Evolutionary conservation across 2,113 vertebrate species (phyloP).

Genomic region (Pogona vitticeps): DNA sequence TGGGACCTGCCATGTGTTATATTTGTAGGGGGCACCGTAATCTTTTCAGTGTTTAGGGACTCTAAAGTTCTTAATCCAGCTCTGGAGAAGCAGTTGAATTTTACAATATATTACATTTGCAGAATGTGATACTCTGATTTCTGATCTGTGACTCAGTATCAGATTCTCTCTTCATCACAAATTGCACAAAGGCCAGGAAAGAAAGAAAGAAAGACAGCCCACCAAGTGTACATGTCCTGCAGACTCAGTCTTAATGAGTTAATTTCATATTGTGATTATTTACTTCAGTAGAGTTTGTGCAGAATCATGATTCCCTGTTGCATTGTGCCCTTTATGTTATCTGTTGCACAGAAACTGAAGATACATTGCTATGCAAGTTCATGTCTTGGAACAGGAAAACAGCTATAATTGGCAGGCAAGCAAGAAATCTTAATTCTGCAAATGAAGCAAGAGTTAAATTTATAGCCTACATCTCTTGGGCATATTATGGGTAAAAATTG

Average conservation of each 20-base stretch:
- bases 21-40: too few relatives aligned
- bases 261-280: background rate
- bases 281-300: background rate
- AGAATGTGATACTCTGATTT: background rate
- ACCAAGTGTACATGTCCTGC: too few relatives aligned
- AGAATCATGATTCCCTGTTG: background rate
- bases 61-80: background rate
- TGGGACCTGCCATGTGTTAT: too few relatives aligned
- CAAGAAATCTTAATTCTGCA: background rate
- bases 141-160: background rate
- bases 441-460: slow-evolving; percentile 13
- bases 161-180: background rate
- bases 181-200: background rate
- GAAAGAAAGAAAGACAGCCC: too few relatives aligned
- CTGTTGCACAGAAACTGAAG: background rate
- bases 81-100: background rate
- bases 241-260: background rate
- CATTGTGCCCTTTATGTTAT: background rate
- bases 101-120: background rate
- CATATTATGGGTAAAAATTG: slow-evolving; percentile 13
- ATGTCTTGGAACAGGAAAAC: background rate
- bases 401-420: background rate
- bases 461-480: background rate
- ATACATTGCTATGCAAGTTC: background rate
- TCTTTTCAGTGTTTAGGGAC: too few relatives aligned